Evolutionary conservation across 2,888 invertebrate genomes (phyloP).

Genomic region (Dicyrtomina minuta): DNA sequence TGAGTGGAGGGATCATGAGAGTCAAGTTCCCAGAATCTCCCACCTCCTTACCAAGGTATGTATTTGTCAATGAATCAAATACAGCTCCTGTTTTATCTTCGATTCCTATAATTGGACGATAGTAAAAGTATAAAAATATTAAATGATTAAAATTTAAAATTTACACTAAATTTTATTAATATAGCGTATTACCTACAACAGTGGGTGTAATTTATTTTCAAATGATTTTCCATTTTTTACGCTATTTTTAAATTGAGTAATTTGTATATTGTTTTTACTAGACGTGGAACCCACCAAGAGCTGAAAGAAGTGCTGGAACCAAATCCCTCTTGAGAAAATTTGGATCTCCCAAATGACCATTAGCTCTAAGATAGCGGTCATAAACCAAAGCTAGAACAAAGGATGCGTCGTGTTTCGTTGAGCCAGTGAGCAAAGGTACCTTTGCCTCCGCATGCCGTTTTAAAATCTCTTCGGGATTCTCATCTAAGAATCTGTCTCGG

Average conservation of each 20-base stretch:
- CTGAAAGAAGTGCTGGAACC: conserved; percentile 43
- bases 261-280: too few species aligned
- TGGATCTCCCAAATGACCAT: conserved; percentile 31
- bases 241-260: not conserved
- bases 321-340: conserved; percentile 41
- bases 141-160: too few species aligned
- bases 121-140: too few species aligned
- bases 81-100: conserved; percentile 58
- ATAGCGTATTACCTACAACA: too few species aligned
- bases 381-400: conserved; percentile 50
- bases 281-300: too few species aligned
- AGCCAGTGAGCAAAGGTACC: conserved; percentile 53
- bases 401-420: conserved; percentile 54
- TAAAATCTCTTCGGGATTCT: conserved; percentile 44
- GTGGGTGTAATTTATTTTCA: too few species aligned
- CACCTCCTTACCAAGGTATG: conserved; percentile 57
- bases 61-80: conserved; percentile 57
- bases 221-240: too few species aligned
- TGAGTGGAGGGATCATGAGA: conserved; percentile 58
- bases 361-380: conserved; percentile 40
- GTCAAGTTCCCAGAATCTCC: conserved; percentile 57
- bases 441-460: conserved; percentile 42
- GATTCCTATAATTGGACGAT: conserved; percentile 56
- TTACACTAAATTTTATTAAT: not conserved
- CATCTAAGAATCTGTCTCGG: conserved; percentile 38